phyloP scores from a whole-genome alignment of 2,888 invertebrate genomes.

The Sepiola atlantica region DNA sequence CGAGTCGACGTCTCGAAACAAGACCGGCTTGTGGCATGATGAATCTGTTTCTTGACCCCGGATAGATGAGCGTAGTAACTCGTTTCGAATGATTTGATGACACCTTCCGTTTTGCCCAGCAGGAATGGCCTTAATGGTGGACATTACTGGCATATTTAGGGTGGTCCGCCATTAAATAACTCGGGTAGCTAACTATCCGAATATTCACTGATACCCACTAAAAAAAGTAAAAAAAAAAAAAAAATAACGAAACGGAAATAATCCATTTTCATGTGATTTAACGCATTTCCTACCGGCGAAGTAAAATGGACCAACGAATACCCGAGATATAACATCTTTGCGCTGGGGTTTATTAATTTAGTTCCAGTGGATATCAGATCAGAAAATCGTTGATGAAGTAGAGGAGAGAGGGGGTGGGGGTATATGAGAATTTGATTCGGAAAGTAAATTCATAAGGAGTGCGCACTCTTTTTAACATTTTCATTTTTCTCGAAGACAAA shows the following conservation, averaged over 20 bases:
- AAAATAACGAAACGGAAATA: neutral
- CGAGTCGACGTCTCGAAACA: neutral
- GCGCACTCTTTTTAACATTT: no score
- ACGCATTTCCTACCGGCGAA: neutral
- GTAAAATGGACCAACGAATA: neutral
- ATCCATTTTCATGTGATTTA: neutral
- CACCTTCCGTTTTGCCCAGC: neutral
- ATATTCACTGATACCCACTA: neutral
- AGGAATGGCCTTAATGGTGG: neutral
- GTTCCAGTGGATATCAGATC: neutral
- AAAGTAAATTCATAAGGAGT: no score
- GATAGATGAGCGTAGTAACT: neutral
- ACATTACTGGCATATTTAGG: conserved; percentile 3
- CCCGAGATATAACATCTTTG: neutral
- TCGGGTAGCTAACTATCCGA: neutral
- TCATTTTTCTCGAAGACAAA: no score
- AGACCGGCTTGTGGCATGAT: conserved; percentile 8
- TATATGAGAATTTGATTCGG: neutral
- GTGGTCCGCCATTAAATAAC: neutral
- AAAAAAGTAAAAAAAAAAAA: no score
- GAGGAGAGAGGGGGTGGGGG: neutral
- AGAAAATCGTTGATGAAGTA: neutral
- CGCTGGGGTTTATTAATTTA: neutral
- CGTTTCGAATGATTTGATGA: neutral
- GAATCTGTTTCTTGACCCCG: neutral